Evolutionary conservation across 2,797 vertebrate genomes (phyloP), one percentile per base, ranked within the genome.

Genomic region (Antennarius maculatus): DNA sequence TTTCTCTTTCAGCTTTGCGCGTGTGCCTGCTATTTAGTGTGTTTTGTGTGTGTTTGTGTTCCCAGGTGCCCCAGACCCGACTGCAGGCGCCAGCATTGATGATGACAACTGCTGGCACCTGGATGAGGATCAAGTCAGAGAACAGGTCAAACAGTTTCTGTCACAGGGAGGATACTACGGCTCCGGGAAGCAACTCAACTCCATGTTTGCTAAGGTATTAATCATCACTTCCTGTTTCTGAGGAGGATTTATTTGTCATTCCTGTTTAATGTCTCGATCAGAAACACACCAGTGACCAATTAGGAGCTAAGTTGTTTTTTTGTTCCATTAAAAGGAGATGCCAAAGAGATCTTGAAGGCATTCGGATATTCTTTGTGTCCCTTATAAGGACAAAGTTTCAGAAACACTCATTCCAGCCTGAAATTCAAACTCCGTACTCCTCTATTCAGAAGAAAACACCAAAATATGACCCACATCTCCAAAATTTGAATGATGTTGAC

Each of bases 31-130:
- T 23, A 5, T 73, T 75, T 53, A 73, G 16, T 27, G 49, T 48
- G 23, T 39, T 54, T 6, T 65, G 14, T 63, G n/a, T 41, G 17
- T 55, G 23, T 63, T 45, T 67, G 51, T 50, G 3, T 53, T 2
- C 39, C 15, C 88, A 99, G 97, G 97, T 0, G 97, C 97, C 71
- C 97, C 97, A 0, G 97, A 99, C 79, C 97, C 97, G 49, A 98
- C 97, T 3, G 97, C 97, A 62, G 97, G 97, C 52, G 97, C 97
- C 87, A 99, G 97, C 90, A 97, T 98, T 5, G 95, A 97, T 0
- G 97, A 99, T 0, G 97, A 98, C 82, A 99, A 99, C 93, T 98
- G 96, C 91, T 98, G 97, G 97, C 97, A 99, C 90, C 92, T 99
- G 92, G 97, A 99, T 0, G 97, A 99, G 86, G 97, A 99, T 71